Evolutionary conservation across 2,797 vertebrate species (phyloP).

Genomic region (Gallinago solitaria): DNA sequence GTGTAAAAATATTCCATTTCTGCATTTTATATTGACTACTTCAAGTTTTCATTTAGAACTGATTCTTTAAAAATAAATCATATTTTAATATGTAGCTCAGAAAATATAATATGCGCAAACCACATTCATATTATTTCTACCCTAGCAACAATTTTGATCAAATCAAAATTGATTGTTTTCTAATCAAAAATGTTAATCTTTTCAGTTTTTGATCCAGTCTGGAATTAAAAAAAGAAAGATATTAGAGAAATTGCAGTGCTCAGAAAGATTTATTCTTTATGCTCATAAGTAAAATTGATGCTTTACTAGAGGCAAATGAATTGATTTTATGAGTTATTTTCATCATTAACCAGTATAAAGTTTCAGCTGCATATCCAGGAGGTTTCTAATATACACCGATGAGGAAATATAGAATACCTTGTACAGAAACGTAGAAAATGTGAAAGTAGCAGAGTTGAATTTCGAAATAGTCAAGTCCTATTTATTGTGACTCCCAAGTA

Average conservation of each 20-base stretch:
- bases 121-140: background rate
- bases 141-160: background rate
- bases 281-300: slow-evolving; percentile 8
- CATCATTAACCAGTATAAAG: background rate
- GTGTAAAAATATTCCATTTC: background rate
- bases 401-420: background rate
- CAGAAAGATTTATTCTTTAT: background rate
- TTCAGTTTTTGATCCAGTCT: background rate
- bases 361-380: background rate
- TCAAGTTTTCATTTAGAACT: background rate
- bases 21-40: background rate
- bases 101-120: background rate
- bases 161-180: slow-evolving; percentile 27
- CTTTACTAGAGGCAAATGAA: background rate
- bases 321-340: slow-evolving; percentile 41
- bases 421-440: background rate
- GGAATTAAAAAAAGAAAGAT: background rate
- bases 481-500: background rate
- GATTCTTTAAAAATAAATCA: background rate
- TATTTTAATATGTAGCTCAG: background rate
- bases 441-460: background rate
- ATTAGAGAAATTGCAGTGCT: background rate
- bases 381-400: background rate
- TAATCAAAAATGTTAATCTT: background rate
- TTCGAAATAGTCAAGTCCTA: background rate